phyloP scores from a whole-genome alignment of 1,140 invertebrate genomes.

The Vanessa tameamea region DNA sequence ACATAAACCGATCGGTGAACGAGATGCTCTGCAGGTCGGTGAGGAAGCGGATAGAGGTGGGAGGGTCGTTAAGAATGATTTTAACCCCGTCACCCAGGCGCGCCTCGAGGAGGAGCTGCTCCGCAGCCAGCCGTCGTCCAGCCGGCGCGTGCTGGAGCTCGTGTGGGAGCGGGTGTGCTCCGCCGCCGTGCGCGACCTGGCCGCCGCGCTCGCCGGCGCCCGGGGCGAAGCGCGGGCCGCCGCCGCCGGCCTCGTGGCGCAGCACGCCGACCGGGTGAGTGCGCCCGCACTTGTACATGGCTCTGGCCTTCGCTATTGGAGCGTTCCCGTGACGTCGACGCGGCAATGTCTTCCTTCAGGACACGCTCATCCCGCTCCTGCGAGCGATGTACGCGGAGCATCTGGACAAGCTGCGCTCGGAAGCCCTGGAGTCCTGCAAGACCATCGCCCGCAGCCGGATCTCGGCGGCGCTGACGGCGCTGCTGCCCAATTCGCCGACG shows the following conservation, averaged over 20 bases:
- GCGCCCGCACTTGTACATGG: no score
- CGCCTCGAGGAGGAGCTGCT: slow-evolving; percentile 67
- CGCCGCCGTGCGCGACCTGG: slow-evolving; percentile 52
- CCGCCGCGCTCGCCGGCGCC: slow-evolving; percentile 30
- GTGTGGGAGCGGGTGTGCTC: slow-evolving; percentile 61
- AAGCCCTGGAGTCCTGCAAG: slow-evolving; percentile 26
- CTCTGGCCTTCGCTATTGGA: no score
- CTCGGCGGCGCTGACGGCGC: slow-evolving; percentile 35
- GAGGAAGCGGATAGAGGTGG: no score
- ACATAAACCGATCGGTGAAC: no score
- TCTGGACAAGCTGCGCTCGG: slow-evolving; percentile 31
- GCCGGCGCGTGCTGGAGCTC: slow-evolving; percentile 59
- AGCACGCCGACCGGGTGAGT: slow-evolving; percentile 18
- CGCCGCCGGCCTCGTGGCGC: slow-evolving; percentile 28
- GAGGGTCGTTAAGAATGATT: no score
- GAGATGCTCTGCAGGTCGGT: no score
- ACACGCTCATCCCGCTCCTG: slow-evolving; percentile 30
- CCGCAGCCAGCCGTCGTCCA: slow-evolving; percentile 64
- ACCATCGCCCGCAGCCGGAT: slow-evolving; percentile 29
- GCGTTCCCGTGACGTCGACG: no score
- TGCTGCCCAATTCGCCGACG: slow-evolving; percentile 38
- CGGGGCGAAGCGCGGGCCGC: slow-evolving; percentile 28
- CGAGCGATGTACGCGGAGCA: slow-evolving; percentile 41
- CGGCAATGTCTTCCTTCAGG: background rate
- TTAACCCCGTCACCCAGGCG: slow-evolving; percentile 33